Percentiles rank a stretch among this genome's conserved stretches.
Conservation (phyloP, 2,113 vertebrate genomes). For the Pholis gunnellus region DNA sequence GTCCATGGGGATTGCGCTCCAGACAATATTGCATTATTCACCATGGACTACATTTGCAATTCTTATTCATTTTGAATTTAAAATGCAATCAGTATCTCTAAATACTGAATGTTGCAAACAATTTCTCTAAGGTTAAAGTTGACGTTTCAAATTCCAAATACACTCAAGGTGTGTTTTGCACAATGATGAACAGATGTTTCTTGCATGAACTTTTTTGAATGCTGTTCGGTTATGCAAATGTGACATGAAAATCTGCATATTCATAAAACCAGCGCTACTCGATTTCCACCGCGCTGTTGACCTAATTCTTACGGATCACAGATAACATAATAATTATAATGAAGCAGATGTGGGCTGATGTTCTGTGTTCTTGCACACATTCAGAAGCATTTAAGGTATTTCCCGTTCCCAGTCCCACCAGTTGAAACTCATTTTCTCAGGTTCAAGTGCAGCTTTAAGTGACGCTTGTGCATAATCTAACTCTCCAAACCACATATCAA, state of each 20-base stretch:
- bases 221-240: constrained; percentile 57
- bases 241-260: constrained; percentile 54
- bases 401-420: constrained; percentile 37
- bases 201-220: constrained; percentile 23
- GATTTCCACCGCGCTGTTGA: constrained; percentile 27
- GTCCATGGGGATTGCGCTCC: constrained; percentile 24
- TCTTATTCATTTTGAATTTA: constrained; percentile 62
- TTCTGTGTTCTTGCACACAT: constrained; percentile 53
- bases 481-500: constrained; percentile 71
- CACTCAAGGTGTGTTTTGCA: constrained; percentile 37
- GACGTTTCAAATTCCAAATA: constrained; percentile 64
- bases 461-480: constrained; percentile 62
- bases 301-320: constrained; percentile 61
- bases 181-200: constrained; percentile 68
- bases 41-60: constrained; percentile 57
- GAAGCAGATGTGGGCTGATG: constrained; percentile 59
- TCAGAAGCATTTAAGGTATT: constrained; percentile 60
- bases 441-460: constrained; percentile 53
- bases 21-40: constrained; percentile 66
- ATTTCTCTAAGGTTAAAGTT: constrained; percentile 60
- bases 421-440: constrained; percentile 53
- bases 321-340: constrained; percentile 56
- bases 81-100: constrained; percentile 73
- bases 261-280: constrained; percentile 38
- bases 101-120: constrained; percentile 52